These are phyloP conservation scores for Lepidocyrtoides sp. DNA, from an alignment of 2,888 invertebrate genomes.

Conservation along the genomic window DNA sequence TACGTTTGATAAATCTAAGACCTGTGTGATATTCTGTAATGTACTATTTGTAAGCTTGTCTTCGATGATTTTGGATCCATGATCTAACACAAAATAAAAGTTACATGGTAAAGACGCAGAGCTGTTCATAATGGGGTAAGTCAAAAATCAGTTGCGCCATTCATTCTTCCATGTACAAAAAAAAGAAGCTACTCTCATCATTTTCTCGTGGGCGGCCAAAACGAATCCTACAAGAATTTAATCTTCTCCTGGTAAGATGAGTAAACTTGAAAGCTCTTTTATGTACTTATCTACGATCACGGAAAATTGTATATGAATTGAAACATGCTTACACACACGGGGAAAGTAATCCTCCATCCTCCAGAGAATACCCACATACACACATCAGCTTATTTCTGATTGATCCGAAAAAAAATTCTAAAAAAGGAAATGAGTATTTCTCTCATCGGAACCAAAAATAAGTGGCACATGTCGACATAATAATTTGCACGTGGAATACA, in stretches of 20 bases:
- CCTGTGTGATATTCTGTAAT: not conserved
- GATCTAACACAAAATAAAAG: slow-evolving; percentile 2
- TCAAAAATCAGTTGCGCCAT: not conserved
- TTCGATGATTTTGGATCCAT: not conserved
- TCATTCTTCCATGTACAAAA: no score
- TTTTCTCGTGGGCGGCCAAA: slow-evolving; percentile 20
- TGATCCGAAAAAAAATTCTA: not conserved
- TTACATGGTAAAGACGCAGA: not conserved
- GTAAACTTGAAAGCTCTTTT: slow-evolving; percentile 26
- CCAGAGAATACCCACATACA: not conserved
- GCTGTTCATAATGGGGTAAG: slow-evolving; percentile 4
- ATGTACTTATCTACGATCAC: not conserved
- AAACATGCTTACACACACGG: slow-evolving; percentile 14
- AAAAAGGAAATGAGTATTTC: slow-evolving; percentile 21
- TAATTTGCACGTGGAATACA: slow-evolving; percentile 49
- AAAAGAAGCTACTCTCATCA: not conserved
- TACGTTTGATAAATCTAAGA: not conserved
- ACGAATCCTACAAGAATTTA: not conserved
- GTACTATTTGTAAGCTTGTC: not conserved
- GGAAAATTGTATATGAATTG: not conserved
- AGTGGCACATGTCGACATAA: not conserved
- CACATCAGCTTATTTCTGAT: slow-evolving; percentile 32
- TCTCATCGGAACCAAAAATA: slow-evolving; percentile 13
- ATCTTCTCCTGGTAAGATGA: slow-evolving; percentile 66
- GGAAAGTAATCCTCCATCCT: slow-evolving; percentile 13